These are phyloP conservation scores for Julus scandinavius DNA, from an alignment of 2,888 invertebrate genomes.

Conservation along the genomic window DNA sequence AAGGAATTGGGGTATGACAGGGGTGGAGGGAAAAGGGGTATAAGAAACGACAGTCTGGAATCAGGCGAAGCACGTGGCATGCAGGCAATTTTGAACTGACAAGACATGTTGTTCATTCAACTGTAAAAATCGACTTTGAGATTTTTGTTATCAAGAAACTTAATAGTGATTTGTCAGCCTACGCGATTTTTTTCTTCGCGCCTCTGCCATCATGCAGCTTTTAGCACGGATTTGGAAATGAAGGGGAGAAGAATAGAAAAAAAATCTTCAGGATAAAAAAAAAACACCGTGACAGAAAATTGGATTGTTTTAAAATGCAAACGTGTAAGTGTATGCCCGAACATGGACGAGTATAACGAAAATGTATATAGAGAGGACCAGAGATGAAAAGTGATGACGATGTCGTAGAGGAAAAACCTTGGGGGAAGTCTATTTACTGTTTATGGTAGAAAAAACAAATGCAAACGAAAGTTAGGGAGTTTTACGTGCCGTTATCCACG, in stretches of 20 bases:
- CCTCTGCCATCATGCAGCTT: background rate
- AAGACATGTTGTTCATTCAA: constrained; percentile 41
- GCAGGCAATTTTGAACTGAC: constrained; percentile 39
- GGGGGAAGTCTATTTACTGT: constrained; percentile 46
- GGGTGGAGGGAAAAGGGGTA: background rate
- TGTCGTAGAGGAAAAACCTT: constrained; percentile 36
- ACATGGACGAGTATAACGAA: background rate
- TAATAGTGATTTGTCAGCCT: constrained; percentile 45
- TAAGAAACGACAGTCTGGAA: background rate
- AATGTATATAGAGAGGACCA: constrained; percentile 33
- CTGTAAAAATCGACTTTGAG: constrained; percentile 37
- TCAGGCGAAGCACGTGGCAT: constrained; percentile 13
- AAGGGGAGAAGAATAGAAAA: background rate
- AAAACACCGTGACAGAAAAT: background rate
- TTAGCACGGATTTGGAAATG: background rate
- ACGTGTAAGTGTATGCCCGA: constrained; percentile 3
- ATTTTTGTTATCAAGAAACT: constrained; percentile 46
- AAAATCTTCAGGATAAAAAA: background rate
- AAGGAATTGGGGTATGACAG: background rate
- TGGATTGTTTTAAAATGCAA: constrained; percentile 46
- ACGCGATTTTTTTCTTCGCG: background rate
- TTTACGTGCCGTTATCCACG: constrained; percentile 27
- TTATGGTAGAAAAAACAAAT: constrained; percentile 41
- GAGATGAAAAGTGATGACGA: constrained; percentile 46
- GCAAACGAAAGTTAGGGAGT: constrained; percentile 42